Conservation (phyloP, 1,140 invertebrate genomes). For the Limonius californicus region DNA sequence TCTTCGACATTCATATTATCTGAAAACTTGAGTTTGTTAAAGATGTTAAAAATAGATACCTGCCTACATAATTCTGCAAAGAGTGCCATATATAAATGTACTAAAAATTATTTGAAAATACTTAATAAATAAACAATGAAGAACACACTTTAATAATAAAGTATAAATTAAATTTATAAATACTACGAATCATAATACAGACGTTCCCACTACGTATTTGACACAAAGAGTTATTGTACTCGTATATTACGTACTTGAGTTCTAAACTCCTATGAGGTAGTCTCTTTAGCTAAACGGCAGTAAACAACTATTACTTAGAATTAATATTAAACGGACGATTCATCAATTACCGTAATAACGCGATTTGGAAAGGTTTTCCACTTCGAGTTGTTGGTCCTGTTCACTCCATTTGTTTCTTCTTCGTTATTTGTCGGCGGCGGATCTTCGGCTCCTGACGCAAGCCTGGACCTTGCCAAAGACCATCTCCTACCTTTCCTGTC, state of each 20-base stretch:
- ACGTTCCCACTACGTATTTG: background rate
- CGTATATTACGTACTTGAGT: background rate
- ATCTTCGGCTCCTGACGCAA: conserved; percentile 30
- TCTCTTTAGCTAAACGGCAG: conserved; percentile 4
- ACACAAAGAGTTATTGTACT: conserved; percentile 11
- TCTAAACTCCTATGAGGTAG: conserved; percentile 15
- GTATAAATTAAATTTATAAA: too few relatives aligned
- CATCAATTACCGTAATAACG: conserved; percentile 71
- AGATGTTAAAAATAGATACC: too few relatives aligned
- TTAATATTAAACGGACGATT: conserved; percentile 54
- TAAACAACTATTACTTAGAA: conserved; percentile 5
- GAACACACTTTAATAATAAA: too few relatives aligned
- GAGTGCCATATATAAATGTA: too few relatives aligned
- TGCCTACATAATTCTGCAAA: too few relatives aligned
- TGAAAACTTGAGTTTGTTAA: too few relatives aligned
- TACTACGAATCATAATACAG: too few relatives aligned
- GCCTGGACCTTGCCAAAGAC: conserved; percentile 56
- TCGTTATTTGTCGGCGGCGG: conserved; percentile 18
- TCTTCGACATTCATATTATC: too few relatives aligned
- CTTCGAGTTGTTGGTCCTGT: conserved; percentile 29
- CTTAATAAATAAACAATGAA: too few relatives aligned
- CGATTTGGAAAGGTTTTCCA: conserved; percentile 49
- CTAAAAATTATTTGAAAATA: too few relatives aligned
- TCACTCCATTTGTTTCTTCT: conserved; percentile 29
- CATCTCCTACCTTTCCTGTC: conserved; percentile 65